Conservation (phyloP, 2,888 invertebrate species). For the Clepsis dumicolana region DNA sequence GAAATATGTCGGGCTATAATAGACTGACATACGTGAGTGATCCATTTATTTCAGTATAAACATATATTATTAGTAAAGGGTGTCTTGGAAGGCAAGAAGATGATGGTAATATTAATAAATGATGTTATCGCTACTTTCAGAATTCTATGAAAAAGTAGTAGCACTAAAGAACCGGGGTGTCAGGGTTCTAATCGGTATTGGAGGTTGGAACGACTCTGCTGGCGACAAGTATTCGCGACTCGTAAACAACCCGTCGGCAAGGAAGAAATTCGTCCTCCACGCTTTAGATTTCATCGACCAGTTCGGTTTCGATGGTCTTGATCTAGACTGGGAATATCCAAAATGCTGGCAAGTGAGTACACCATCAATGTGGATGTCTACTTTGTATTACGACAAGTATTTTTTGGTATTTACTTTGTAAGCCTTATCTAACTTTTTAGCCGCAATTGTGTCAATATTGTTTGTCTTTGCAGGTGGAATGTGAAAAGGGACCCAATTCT, state of each 20-base stretch:
- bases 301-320: constrained; percentile 95
- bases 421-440: not conserved
- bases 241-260: constrained; percentile 90
- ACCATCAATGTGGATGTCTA: not conserved
- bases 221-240: constrained; percentile 95
- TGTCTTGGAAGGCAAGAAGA: too few relatives aligned
- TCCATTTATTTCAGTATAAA: too few relatives aligned
- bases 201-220: constrained; percentile 98
- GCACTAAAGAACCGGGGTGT: constrained; percentile 90
- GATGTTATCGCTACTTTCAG: constrained; percentile 71
- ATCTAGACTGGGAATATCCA: constrained; percentile 98
- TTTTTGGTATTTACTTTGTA: not conserved
- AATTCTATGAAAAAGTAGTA: constrained; percentile 95
- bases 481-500: constrained; percentile 92
- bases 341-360: constrained; percentile 93
- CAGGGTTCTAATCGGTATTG: constrained; percentile 94
- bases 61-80: too few relatives aligned
- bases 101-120: too few relatives aligned
- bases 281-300: constrained; percentile 92
- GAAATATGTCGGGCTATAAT: too few relatives aligned
- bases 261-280: constrained; percentile 91
- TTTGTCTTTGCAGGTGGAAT: constrained; percentile 87
- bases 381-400: not conserved
- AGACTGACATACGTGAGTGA: too few relatives aligned
- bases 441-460: not conserved